Percentiles rank a stretch among this genome's conserved stretches.
phyloP scores from a whole-genome alignment of 2,888 invertebrate genomes.

The Drosophila bunnanda region DNA sequence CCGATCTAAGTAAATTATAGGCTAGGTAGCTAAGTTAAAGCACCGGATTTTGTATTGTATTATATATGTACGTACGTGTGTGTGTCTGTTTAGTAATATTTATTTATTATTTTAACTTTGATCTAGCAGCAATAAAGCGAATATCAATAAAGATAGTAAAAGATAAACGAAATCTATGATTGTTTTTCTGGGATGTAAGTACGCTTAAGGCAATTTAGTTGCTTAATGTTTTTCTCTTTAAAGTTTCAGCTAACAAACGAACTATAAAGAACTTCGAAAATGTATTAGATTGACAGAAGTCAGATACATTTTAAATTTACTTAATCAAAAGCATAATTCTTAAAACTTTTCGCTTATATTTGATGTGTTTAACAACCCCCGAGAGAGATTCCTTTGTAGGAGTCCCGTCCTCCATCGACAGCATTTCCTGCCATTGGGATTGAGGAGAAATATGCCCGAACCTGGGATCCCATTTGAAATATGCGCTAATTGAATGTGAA shows the following conservation, averaged over 20 bases:
- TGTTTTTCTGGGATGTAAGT: neutral
- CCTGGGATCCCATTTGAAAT: slow-evolving; percentile 62
- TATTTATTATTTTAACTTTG: slow-evolving; percentile 73
- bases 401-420: slow-evolving; percentile 35
- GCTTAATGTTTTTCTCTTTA: too few species aligned
- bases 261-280: too few species aligned
- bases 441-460: slow-evolving; percentile 53
- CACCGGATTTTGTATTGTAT: slow-evolving; percentile 41
- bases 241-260: too few species aligned
- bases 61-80: slow-evolving; percentile 22
- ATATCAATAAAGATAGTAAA: slow-evolving; percentile 63
- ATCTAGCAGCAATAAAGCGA: slow-evolving; percentile 74
- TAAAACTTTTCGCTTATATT: neutral
- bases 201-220: neutral
- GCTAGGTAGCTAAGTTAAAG: slow-evolving; percentile 21
- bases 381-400: too few species aligned
- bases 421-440: slow-evolving; percentile 58
- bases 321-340: neutral
- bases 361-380: neutral
- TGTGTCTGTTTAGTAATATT: slow-evolving; percentile 58
- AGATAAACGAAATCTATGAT: slow-evolving; percentile 7
- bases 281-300: too few species aligned
- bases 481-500: slow-evolving; percentile 78
- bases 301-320: neutral
- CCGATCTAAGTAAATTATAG: slow-evolving; percentile 15